Evolutionary conservation across 2,888 invertebrate genomes (phyloP), one percentile per base, ranked within the genome.

Genomic region (Nasonia oneida): DNA sequence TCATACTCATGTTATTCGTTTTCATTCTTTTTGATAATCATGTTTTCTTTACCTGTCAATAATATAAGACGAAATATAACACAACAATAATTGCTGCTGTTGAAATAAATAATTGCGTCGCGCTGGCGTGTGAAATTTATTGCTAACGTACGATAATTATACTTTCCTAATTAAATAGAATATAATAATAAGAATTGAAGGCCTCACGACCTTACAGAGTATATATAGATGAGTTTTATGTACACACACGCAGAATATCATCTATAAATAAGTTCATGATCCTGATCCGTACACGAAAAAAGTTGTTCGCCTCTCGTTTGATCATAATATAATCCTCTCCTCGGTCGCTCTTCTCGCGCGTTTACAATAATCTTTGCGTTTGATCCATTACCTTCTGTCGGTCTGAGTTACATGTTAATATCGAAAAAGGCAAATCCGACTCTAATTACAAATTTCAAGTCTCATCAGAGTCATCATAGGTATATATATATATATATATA

Each of bases 141-240:
- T 73, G 33, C 23, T 76, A 70, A 70, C 53, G 67, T 74, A 80
- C 18, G 53, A 71, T 18, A 33, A 37, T 37, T 12, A 39, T 76
- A 47, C 47, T 78, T 76, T 77, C 61, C 74, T 71, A 86, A 77
- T 73, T 61, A 81, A 83, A 84, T 86, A 83, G 23, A 71, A 71
- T 61, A 61, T 71, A 42, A 73, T 61, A 74, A 82, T 85, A 83
- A 84, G 80, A 82, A 85, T 83, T 79, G 12, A 85, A 85, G 82
- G 84, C 18, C 79, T 73, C 76, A 83, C 80, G 73, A 82, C 80
- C 79, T 81, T 86, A 67, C 42, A 70, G 37, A 87, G 70, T 47
- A 47, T 37, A 37, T 37, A 37, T 77, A 85, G 75, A 87, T 76
- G 82, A 87, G 83, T 83, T 83, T 84, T 86, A 86, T 83, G 67